Conservation (phyloP, 2,888 invertebrate genomes). For the Cryptocheilus praepositus region DNA sequence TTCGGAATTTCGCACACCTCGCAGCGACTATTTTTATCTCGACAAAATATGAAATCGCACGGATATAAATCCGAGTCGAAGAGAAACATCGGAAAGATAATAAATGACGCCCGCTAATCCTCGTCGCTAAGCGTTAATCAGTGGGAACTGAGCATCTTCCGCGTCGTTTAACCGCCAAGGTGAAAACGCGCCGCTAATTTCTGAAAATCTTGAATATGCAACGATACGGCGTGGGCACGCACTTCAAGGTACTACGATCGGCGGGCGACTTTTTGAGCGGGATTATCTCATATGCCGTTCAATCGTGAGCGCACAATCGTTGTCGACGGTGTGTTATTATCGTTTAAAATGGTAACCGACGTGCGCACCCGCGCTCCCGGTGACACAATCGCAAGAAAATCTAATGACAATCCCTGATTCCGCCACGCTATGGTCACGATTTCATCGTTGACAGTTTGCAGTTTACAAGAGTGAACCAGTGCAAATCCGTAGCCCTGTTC, state of each 20-base stretch:
- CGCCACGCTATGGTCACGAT: constrained; percentile 5
- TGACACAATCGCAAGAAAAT: constrained; percentile 31
- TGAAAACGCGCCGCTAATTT: constrained; percentile 20
- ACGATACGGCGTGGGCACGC: constrained; percentile 35
- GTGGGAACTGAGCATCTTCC: background rate
- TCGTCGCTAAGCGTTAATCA: no score
- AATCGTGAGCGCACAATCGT: constrained; percentile 15
- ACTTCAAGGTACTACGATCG: constrained; percentile 34
- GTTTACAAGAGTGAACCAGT: background rate
- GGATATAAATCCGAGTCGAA: no score
- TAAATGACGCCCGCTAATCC: no score
- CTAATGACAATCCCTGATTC: constrained; percentile 28
- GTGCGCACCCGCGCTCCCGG: constrained; percentile 17
- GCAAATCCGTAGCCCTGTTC: background rate
- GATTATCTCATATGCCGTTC: constrained; percentile 18
- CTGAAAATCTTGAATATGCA: constrained; percentile 41
- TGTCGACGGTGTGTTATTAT: constrained; percentile 32
- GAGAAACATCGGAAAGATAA: no score
- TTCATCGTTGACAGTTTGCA: background rate
- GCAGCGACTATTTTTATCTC: no score
- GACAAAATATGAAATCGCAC: no score
- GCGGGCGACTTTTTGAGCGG: constrained; percentile 21
- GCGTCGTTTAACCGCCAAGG: background rate
- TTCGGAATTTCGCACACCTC: no score
- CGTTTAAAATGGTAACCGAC: constrained; percentile 30